These are phyloP conservation scores for Apistogramma diplotaenia DNA, from an alignment of 2,113 vertebrate species.

Conservation along the genomic window DNA sequence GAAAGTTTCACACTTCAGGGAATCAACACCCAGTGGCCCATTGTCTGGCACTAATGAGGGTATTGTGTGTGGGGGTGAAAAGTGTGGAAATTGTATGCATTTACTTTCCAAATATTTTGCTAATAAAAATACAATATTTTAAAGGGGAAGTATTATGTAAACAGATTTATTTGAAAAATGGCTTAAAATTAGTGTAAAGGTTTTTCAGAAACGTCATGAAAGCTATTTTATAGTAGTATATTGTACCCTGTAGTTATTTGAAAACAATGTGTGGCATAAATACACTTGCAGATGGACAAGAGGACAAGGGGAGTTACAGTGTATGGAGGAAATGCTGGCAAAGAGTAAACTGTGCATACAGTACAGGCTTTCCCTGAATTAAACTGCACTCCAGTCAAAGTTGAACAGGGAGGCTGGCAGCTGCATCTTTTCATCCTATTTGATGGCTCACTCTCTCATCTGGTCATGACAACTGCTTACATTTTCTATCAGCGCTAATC, in stretches of 20 bases:
- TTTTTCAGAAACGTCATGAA: background rate
- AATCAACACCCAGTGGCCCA: slow-evolving; percentile 35
- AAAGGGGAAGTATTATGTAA: background rate
- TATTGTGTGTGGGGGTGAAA: slow-evolving; percentile 6
- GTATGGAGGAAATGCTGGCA: background rate
- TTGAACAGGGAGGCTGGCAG: background rate
- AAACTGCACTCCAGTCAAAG: background rate
- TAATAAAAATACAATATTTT: background rate
- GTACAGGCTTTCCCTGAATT: background rate
- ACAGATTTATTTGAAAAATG: background rate
- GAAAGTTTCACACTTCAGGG: slow-evolving; percentile 42
- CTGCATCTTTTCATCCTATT: slow-evolving; percentile 15
- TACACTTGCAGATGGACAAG: background rate
- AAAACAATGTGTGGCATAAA: background rate
- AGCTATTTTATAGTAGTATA: background rate
- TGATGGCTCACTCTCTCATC: slow-evolving; percentile 4
- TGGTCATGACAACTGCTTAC: slow-evolving; percentile 21
- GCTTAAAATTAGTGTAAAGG: background rate
- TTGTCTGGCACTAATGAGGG: slow-evolving; percentile 47
- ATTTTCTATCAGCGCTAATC: slow-evolving; percentile 29
- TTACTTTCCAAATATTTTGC: background rate
- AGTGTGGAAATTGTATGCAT: background rate
- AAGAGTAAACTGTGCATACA: background rate
- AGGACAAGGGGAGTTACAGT: background rate
- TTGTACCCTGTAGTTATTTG: background rate